Evolutionary conservation across 2,113 vertebrate species (phyloP), one percentile per base, ranked within the genome.

Genomic region (Pampusana beccarii): DNA sequence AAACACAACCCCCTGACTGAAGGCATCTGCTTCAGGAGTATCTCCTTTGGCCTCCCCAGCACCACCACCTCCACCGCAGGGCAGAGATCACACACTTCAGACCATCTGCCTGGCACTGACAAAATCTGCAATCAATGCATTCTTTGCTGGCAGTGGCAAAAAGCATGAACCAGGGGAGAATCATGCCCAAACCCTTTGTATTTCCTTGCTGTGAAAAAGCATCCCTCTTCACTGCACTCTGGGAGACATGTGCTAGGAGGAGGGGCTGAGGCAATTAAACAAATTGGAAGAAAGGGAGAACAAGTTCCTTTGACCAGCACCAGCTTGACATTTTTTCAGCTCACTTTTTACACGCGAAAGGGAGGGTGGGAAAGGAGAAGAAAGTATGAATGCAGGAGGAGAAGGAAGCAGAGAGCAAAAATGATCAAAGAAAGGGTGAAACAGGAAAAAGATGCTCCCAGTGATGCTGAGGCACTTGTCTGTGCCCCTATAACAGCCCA

Each of bases 301-400:
- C 48, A 81, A 93, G 80, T 80, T 94, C 88, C 72, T 96, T 95
- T 93, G 80, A 96, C 96, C 86, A 95, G 40, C 83, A 91, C 24
- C 61, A 91, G 86, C 73, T 65, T 95, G 90, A 89, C 89, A 40
- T 87, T 92, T 96, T 95, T 80, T 93, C 42, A 66, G 51, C 70
- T 95, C 38, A 40, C 62, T 89, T 95, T 93, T 93, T 75, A 87
- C 70, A 95, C 81, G 93, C 95, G 81, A 96, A 96, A 96, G 77
- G 18, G 29, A 79, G 20, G 57, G 83, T 83, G 44, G n/a, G 53
- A 74, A 90, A 80, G 65, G 88, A 95, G 85, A 95, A 96, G 80
- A 93, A 96, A 94, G 83, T 54, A 79, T 69, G 86, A 85, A 94
- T 86, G 66, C 66, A 94, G 72, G 69, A 94, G 87, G 17, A 96